Evolutionary conservation across 2,797 vertebrate genomes (phyloP), one percentile per base, ranked within the genome.

Genomic region (Gallinago solitaria): DNA sequence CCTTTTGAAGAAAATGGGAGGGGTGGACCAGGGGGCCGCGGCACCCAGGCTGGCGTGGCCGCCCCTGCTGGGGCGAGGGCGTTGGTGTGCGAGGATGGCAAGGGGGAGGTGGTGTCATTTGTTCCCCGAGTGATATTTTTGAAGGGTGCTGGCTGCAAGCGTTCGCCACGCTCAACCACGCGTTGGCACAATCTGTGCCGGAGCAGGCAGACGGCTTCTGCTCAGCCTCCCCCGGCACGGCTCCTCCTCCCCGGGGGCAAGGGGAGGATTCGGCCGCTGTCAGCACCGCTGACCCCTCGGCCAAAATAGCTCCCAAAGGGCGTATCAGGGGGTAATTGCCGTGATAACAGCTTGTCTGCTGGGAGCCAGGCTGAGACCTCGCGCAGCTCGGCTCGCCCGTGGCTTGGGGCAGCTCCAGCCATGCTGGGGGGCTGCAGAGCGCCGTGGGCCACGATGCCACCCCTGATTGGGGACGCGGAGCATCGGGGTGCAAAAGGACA

Each of bases 1-100:
- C 96, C 89, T 97, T 97, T 70, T 73, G 95, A 97, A 97, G 95
- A 89, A 96, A 97, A 97, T 65, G 76, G 89, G 83, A 37, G 47
- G 41, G 59, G 27, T 16, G 23, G n/a, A 8, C 12, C 0, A 2
- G 65, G 89, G 71, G 82, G 32, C 57, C 25, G 1, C 20, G 4
- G 83, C 83, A 83, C 81, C 92, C 83, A 84, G 92, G 87, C 94
- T 94, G 89, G 91, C 14, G 37, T 90, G 96, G 93, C 97, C 96
- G 93, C 97, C 97, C 96, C 97, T 77, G 79, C 91, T 65, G 33
- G 59, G 47, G 92, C 35, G 73, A 79, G 86, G 89, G 89, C 48
- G 95, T 89, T 92, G 92, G 92, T 88, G 81, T 94, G 92, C n/a
- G 69, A 93, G 92, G 83, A 95, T 93, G 94, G 78, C 86, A 89